Evolutionary conservation across 1,140 invertebrate species (phyloP), one percentile per base, ranked within the genome.

Genomic region (Spodoptera litura): DNA sequence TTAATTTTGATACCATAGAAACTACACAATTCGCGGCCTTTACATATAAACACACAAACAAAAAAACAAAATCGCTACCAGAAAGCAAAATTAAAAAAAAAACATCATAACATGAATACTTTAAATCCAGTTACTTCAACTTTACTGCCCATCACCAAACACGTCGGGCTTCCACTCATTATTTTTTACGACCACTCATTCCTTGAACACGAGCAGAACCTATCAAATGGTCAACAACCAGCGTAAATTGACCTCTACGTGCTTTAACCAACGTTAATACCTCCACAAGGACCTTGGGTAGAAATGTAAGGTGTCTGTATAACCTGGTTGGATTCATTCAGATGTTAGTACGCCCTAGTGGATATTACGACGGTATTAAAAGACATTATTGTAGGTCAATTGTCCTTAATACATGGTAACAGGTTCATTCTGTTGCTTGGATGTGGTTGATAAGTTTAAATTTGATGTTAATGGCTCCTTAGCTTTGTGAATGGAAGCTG

Each of bases 141-240:
- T 64, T 78, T 73, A 72, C 58, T 64, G 51, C 6, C 5, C 49
- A 76, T 64, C 15, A 71, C 2, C 44, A 8, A 31, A 64, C 56
- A 70, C 13, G 49, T 64, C 15, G 44, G 4, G 9, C 56, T 27
- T 71, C 53, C 27, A 35, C 15, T 31, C 78, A 78, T 78, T 78
- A 78, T 78, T 78, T 78, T 78, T 73, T 73, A 78, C 58, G 78
- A 73, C 27, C 49, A 27, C 13, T 52, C 73, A 51, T 73, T 52
- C 62, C 38, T 44, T 44, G 66, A 64, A 56, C 59, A 62, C 68
- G 61, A 77, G 64, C 76, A 70, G 66, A 61, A 62, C 56, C 51
- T 61, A 75, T 75, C 73, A 64, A 75, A 58, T 10, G 13, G 51
- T 77, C 25, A 51, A 38, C 62, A 4, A 56, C 79, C 73, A 77